These are phyloP conservation scores for mouse (Mus musculus) DNA, from an alignment of 2,113 vertebrate species.

Conservation along the genomic window GRCm39 chr2:72901501-72902000, in stretches of 20 bases:
- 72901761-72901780: not conserved
- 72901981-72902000: not conserved
- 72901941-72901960: not conserved
- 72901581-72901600: not conserved
- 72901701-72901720: not conserved
- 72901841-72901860: not conserved
- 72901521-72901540: not conserved
- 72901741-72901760: not conserved
- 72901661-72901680: not conserved
- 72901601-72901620: accelerated
- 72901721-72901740: not conserved
- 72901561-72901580: not conserved
- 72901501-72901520: not conserved
- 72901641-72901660: not conserved
- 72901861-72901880: not conserved
- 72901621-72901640: no score
- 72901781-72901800: not conserved
- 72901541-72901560: slow-evolving; percentile 14
- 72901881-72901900: not conserved
- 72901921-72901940: not conserved
- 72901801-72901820: not conserved
- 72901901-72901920: not conserved
- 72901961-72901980: not conserved
- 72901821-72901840: not conserved
- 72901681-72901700: not conserved